Conservation (phyloP, 2,797 vertebrate genomes). For the Propithecus deckenii region DNA sequence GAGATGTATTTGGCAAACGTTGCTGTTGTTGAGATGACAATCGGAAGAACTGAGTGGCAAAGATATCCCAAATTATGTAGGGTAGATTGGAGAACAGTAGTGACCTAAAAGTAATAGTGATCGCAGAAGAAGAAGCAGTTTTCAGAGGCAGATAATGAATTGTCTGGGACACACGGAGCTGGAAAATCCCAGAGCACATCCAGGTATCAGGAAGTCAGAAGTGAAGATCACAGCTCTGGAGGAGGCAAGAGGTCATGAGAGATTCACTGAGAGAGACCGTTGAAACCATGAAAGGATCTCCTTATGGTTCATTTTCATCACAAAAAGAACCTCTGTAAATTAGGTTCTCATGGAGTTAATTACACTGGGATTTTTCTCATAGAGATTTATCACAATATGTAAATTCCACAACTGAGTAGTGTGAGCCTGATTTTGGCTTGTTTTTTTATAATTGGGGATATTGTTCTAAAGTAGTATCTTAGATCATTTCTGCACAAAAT, state of each 20-base stretch:
- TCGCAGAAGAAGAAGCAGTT: neutral
- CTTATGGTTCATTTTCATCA: neutral
- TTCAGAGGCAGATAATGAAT: neutral
- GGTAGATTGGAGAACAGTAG: neutral
- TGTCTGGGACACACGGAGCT: neutral
- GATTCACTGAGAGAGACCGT: neutral
- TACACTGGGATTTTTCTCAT: neutral
- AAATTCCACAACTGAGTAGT: neutral
- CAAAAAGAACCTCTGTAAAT: neutral
- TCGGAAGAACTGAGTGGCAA: neutral
- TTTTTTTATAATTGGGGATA: neutral
- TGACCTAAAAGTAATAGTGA: neutral
- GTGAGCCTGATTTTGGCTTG: neutral
- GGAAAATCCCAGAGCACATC: neutral
- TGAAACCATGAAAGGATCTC: neutral
- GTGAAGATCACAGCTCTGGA: neutral
- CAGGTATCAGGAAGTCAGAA: neutral
- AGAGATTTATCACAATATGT: neutral
- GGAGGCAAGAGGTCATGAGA: neutral
- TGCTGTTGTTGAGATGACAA: neutral
- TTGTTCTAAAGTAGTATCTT: neutral
- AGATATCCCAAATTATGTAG: too few species aligned
- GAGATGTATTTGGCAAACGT: neutral
- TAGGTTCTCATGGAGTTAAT: neutral
- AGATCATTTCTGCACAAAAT: neutral